These are phyloP conservation scores for Pogonocherus hispidulus DNA, from an alignment of 2,888 invertebrate genomes.

Conservation along the genomic window DNA sequence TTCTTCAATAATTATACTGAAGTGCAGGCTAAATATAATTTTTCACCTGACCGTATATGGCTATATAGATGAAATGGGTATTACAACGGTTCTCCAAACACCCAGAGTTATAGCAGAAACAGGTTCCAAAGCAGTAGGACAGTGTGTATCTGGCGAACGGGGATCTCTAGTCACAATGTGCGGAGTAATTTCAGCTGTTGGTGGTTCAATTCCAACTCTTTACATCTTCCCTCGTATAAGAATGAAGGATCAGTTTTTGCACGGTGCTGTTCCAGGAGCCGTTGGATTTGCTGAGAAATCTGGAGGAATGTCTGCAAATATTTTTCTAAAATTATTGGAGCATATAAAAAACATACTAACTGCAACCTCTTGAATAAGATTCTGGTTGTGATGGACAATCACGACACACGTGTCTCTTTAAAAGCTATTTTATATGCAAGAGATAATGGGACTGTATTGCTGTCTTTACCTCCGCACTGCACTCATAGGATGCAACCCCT, in stretches of 20 bases:
- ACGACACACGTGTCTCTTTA: conserved; percentile 28
- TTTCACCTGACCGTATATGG: conserved; percentile 32
- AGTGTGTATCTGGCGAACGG: conserved; percentile 51
- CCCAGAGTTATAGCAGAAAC: conserved; percentile 45
- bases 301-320: conserved; percentile 33
- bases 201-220: conserved; percentile 51
- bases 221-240: conserved; percentile 55
- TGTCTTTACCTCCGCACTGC: conserved; percentile 62
- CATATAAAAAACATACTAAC: conserved; percentile 32
- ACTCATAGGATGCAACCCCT: conserved; percentile 55
- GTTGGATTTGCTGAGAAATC: conserved; percentile 32
- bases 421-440: conserved; percentile 47
- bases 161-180: conserved; percentile 52
- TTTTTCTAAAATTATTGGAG: conserved; percentile 35
- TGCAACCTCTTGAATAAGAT: conserved; percentile 45
- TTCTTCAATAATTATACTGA: conserved; percentile 37
- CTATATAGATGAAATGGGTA: conserved; percentile 36
- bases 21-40: conserved; percentile 31
- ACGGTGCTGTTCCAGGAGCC: conserved; percentile 40
- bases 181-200: conserved; percentile 51
- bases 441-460: conserved; percentile 57
- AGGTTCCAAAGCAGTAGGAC: conserved; percentile 46
- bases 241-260: conserved; percentile 45
- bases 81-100: conserved; percentile 39
- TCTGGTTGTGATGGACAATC: conserved; percentile 35